These are phyloP conservation scores for Dendrophyllia cribrosa DNA, from an alignment of 64 coral and sea anemone genomes.

Conservation along the genomic window DNA sequence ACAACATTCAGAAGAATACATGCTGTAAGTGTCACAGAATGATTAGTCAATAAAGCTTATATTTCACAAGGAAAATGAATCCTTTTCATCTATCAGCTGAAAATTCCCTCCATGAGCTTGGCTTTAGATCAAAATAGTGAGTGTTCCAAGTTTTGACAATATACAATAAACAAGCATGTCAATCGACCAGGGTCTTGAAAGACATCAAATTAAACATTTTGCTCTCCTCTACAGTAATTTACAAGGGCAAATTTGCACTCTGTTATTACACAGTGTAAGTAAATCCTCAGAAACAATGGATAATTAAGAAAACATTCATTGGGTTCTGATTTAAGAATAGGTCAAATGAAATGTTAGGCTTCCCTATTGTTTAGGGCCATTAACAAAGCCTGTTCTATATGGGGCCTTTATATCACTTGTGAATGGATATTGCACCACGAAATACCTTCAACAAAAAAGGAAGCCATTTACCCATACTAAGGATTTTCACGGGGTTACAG, in stretches of 20 bases:
- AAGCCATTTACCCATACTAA: conserved; percentile 15
- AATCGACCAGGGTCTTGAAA: too few species aligned
- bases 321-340: conserved; percentile 26
- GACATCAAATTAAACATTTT: neutral
- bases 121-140: too few species aligned
- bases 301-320: conserved; percentile 51
- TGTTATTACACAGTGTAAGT: conserved; percentile 51
- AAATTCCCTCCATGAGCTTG: too few species aligned
- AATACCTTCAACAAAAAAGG: neutral
- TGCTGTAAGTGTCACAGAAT: too few species aligned
- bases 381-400: conserved; percentile 36
- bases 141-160: too few species aligned
- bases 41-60: too few species aligned
- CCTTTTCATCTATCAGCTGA: too few species aligned
- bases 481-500: conserved; percentile 13
- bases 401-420: conserved; percentile 5
- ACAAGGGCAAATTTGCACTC: neutral
- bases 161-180: too few species aligned
- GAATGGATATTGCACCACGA: conserved; percentile 11
- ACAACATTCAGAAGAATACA: too few species aligned
- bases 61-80: too few species aligned
- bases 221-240: neutral
- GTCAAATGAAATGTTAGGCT: conserved; percentile 21
- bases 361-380: neutral
- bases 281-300: conserved; percentile 41